Evolutionary conservation across 2,797 vertebrate species (phyloP).

Genomic region (Notamacropus eugenii): DNA sequence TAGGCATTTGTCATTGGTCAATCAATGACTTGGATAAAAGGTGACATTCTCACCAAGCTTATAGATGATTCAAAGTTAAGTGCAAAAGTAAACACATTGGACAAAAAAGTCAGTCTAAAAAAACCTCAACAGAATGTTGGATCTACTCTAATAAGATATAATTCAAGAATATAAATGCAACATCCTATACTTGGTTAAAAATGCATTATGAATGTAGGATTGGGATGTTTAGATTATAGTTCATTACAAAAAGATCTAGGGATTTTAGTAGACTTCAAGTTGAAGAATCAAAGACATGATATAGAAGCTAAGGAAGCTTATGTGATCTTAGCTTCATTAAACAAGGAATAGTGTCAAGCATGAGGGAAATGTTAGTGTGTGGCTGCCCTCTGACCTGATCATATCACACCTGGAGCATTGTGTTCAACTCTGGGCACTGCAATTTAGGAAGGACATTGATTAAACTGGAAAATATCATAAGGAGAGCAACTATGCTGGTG

Average conservation of each 20-base stretch:
- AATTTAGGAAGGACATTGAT: neutral
- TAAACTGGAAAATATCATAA: neutral
- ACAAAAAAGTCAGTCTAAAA: neutral
- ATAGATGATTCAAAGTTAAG: neutral
- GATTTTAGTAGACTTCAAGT: neutral
- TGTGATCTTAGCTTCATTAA: neutral
- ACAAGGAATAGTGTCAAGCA: neutral
- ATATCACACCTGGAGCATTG: neutral
- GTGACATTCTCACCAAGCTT: neutral
- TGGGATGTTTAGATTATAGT: neutral
- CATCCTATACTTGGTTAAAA: neutral
- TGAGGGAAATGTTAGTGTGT: neutral
- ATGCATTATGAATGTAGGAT: neutral
- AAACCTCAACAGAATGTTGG: neutral
- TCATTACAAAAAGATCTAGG: neutral
- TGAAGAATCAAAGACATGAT: neutral
- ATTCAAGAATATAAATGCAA: neutral
- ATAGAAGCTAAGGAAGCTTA: neutral
- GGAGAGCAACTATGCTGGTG: neutral
- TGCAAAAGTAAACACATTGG: neutral
- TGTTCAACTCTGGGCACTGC: neutral
- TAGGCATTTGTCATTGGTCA: neutral
- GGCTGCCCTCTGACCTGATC: neutral
- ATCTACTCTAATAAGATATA: neutral
- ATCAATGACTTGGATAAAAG: neutral